phyloP scores from a whole-genome alignment of 2,888 invertebrate genomes.

The Steinernema scapterisci region DNA sequence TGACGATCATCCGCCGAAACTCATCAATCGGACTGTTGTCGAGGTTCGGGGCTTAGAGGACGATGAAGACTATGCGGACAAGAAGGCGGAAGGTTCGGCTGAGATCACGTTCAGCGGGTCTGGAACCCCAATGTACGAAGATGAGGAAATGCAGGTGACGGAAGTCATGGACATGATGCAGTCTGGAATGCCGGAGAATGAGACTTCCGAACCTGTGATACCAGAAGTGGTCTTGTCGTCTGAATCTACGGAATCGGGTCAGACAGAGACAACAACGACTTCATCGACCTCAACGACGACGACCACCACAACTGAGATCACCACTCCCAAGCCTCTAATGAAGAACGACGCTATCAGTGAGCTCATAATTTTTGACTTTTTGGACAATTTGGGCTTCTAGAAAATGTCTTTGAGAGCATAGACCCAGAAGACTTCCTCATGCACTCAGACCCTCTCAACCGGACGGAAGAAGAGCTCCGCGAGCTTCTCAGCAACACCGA shows the following conservation, averaged over 20 bases:
- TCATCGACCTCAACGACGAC: background rate
- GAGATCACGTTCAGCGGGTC: background rate
- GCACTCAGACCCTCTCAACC: conserved; percentile 37
- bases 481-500: conserved; percentile 38
- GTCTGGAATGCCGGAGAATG: background rate
- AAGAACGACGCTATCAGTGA: conserved; percentile 6
- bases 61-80: conserved; percentile 4
- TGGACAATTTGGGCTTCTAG: background rate
- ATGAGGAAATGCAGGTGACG: background rate
- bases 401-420: background rate
- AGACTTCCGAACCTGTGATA: too few relatives aligned
- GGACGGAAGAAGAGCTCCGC: conserved; percentile 39
- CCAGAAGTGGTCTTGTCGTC: too few relatives aligned
- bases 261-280: background rate
- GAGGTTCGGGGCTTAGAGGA: background rate
- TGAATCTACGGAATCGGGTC: background rate
- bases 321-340: conserved; percentile 1
- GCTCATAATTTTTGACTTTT: background rate
- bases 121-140: background rate
- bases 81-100: background rate
- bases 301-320: conserved; percentile 12
- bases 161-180: background rate
- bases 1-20: background rate
- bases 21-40: background rate
- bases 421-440: conserved; percentile 18